Conservation (phyloP, 2,888 invertebrate species). For the Conomelus anceps region DNA sequence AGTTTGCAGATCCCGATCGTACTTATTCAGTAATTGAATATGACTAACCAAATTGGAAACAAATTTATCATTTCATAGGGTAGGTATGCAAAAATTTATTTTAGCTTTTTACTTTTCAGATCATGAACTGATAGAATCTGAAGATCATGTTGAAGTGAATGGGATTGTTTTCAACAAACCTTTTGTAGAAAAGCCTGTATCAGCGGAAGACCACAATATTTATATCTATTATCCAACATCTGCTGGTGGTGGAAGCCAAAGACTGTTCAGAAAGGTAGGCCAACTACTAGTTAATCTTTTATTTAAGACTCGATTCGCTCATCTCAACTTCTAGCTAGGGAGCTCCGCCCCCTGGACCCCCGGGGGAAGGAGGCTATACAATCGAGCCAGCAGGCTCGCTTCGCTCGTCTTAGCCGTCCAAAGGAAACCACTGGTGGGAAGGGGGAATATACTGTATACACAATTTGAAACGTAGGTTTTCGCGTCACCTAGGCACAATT, state of each 20-base stretch:
- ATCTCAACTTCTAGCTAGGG: too few species aligned
- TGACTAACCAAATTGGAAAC: background rate
- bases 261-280: slow-evolving; percentile 94
- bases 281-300: too few species aligned
- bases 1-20: too few species aligned
- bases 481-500: too few species aligned
- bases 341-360: background rate
- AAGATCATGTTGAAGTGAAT: slow-evolving; percentile 96
- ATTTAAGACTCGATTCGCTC: background rate
- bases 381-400: too few species aligned
- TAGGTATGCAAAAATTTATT: background rate
- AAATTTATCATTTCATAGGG: too few species aligned
- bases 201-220: slow-evolving; percentile 99
- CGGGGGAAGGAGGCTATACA: background rate
- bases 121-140: slow-evolving; percentile 86
- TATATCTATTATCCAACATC: slow-evolving; percentile 99
- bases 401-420: too few species aligned
- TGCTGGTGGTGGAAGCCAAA: slow-evolving; percentile 95
- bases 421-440: too few species aligned
- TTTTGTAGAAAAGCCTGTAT: slow-evolving; percentile 98
- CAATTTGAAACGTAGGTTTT: too few species aligned
- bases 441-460: too few species aligned
- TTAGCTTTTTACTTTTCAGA: slow-evolving; percentile 48
- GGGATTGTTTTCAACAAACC: slow-evolving; percentile 94
- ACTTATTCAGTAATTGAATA: background rate